Base-by-base conservation (phyloP, 2,797 vertebrate species). In the Sebastes iracundus region DNA sequence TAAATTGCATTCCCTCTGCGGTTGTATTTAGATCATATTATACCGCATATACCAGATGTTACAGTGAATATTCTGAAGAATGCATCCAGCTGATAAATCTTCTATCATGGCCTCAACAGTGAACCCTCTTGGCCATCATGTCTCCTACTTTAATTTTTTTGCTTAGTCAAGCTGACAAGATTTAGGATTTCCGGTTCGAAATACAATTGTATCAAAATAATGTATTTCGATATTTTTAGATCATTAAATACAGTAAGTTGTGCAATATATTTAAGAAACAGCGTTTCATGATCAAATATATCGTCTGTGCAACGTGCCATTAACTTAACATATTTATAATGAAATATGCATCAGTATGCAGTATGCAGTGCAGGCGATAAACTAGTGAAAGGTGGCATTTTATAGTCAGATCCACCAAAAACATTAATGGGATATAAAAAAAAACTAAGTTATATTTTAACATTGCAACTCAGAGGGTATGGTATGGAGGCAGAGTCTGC, bases 31-130 rank as follows among this genome's bases (percentile, higher is more conserved):
- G 38, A 23, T 30, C 0, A 9, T 7, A n/a, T 1, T 8, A 20
- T 60, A 30, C 58, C 58, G 2, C 5, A 8, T 8, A 8, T 4
- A 25, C 53, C 22, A 13, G 4, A 3, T 28, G 10, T 18, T 5
- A 18, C 13, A 3, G 46, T 16, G 22, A 18, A 27, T 18, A 27
- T 62, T 13, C 0, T 5, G 3, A 11, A 23, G 0, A 11, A 49
- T 18, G 18, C 1, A 1, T 2, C 5, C 9, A 0, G 4, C 0
- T 20, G 1, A 25, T 1, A 3, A 38, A 38, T 0, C 35, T 0
- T 8, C 38, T 14, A 38, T 38, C 35, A 38, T 38, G 12, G 6
- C 4, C 60, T 83, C 58, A 59, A 60, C 75, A 82, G 33, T 64
- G 80, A 69, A 1, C 80, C 28, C 80, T 42, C 5, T 12, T 18